phyloP scores from a whole-genome alignment of 2,113 vertebrate species.

The Plecturocebus donacophilus region DNA sequence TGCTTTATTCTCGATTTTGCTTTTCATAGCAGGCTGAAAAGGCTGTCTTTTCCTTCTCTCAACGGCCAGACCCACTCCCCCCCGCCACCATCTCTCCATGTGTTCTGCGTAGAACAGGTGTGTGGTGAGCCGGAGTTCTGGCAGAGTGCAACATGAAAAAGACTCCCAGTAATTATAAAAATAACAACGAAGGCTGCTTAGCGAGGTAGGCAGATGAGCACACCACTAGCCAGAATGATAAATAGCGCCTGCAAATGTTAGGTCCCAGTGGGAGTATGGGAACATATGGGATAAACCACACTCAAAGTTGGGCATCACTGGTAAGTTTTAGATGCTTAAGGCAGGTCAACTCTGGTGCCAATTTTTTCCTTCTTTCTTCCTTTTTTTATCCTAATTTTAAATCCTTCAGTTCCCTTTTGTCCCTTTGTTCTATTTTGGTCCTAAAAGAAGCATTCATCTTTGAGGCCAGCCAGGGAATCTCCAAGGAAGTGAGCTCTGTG shows the following conservation, averaged over 20 bases:
- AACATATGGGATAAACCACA: constrained; percentile 52
- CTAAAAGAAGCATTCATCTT: constrained; percentile 66
- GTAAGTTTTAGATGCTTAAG: not conserved
- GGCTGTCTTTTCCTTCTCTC: not conserved
- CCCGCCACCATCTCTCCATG: not conserved
- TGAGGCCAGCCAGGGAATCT: constrained; percentile 31
- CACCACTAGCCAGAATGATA: constrained; percentile 50
- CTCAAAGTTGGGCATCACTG: not conserved
- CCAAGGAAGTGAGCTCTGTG: constrained; percentile 21
- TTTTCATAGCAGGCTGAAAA: not conserved
- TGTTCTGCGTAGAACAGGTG: constrained; percentile 56
- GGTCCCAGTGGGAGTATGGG: constrained; percentile 51
- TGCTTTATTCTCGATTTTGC: not conserved
- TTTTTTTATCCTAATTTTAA: constrained; percentile 64
- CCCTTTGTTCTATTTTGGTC: constrained; percentile 68
- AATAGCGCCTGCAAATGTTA: constrained; percentile 59
- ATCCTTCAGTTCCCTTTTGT: constrained; percentile 57
- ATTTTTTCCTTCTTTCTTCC: fast-evolving
- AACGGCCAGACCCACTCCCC: not conserved
- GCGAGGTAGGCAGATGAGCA: constrained; percentile 64
- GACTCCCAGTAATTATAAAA: constrained; percentile 71
- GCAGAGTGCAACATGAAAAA: constrained; percentile 44
- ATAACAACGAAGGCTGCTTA: constrained; percentile 60
- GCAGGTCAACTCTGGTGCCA: not conserved
- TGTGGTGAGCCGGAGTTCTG: constrained; percentile 15